phyloP scores from a whole-genome alignment of 2,888 invertebrate genomes.

The Pteria penguin region DNA sequence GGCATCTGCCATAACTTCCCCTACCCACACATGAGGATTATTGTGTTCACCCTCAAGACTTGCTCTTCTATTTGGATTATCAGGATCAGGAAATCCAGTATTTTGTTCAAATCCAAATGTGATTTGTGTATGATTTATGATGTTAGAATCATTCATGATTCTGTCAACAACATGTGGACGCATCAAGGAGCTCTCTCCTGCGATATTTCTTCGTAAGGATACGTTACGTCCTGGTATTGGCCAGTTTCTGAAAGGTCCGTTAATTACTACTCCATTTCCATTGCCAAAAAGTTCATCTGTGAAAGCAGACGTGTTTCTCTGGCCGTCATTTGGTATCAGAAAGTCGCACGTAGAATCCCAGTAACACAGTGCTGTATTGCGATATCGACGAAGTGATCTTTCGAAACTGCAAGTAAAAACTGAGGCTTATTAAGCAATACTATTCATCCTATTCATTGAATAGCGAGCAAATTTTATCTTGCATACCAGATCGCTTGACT shows the following conservation, averaged over 20 bases:
- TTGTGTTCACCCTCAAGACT: conserved; percentile 10
- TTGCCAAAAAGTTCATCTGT: conserved; percentile 1
- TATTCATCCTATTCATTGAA: no score
- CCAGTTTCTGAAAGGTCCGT: conserved; percentile 10
- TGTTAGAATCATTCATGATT: not conserved
- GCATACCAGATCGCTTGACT: no score
- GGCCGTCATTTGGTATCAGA: not conserved
- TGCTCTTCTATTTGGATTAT: not conserved
- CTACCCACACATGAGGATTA: conserved; percentile 7
- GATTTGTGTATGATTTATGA: conserved; percentile 1
- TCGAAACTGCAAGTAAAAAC: conserved; percentile 4
- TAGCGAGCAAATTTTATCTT: no score
- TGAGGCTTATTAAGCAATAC: no score
- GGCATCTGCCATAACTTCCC: conserved; percentile 4
- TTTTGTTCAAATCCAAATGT: not conserved
- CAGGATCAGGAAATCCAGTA: not conserved
- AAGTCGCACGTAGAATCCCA: conserved; percentile 14
- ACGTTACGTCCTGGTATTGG: not conserved
- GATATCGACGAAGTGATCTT: not conserved
- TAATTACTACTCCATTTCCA: not conserved
- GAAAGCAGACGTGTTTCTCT: not conserved
- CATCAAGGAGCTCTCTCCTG: not conserved
- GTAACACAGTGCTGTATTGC: conserved; percentile 3
- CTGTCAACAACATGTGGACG: not conserved
- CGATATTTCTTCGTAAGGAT: not conserved